phyloP scores from a whole-genome alignment of 2,797 vertebrate species.

The Mormyrops attenuatus region DNA sequence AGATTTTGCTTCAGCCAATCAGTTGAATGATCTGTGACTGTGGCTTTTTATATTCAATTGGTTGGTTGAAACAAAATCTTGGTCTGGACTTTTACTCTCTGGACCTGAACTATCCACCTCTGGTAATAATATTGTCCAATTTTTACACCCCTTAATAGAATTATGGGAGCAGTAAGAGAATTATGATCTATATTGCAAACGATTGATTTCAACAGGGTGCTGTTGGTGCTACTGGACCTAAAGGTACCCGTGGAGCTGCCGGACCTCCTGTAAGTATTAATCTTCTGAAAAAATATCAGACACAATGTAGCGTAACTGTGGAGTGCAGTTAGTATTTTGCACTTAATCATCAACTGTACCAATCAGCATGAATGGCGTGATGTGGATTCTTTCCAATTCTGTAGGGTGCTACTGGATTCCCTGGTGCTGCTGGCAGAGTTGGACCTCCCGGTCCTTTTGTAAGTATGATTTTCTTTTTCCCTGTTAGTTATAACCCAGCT shows the following conservation, averaged over 20 bases:
- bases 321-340: background rate
- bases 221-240: constrained; percentile 84
- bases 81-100: background rate
- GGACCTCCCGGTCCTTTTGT: constrained; percentile 92
- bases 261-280: constrained; percentile 83
- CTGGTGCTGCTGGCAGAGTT: constrained; percentile 92
- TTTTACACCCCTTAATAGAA: background rate
- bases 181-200: background rate
- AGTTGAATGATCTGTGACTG: background rate
- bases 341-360: background rate
- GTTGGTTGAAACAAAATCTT: background rate
- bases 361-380: background rate
- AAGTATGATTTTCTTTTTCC: constrained; percentile 53
- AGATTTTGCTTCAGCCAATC: background rate
- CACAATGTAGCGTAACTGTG: background rate
- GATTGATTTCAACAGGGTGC: constrained; percentile 68
- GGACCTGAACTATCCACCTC: background rate
- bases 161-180: background rate
- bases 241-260: constrained; percentile 83
- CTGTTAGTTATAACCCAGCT: background rate
- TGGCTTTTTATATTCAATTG: background rate
- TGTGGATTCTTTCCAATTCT: constrained; percentile 12
- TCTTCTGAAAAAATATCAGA: background rate
- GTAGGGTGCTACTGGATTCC: constrained; percentile 95
- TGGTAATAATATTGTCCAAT: background rate